Percentiles rank a stretch among this genome's conserved stretches.
phyloP scores from a whole-genome alignment of 2,888 invertebrate species.

The Pollenia amentaria region DNA sequence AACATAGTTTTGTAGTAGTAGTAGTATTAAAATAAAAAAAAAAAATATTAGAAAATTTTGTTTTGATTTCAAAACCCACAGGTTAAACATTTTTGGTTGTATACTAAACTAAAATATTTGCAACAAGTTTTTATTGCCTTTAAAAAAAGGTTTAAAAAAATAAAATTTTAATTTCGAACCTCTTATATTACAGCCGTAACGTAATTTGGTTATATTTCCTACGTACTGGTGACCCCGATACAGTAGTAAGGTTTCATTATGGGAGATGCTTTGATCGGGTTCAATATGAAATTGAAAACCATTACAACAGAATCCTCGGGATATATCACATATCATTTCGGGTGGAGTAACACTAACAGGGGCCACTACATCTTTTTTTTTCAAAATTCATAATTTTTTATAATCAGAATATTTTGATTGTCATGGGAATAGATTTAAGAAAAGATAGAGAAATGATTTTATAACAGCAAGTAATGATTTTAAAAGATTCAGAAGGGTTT shows the following conservation, averaged over 20 bases:
- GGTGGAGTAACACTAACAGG: conserved; percentile 78
- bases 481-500: conserved; percentile 5
- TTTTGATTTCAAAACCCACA: conserved; percentile 56
- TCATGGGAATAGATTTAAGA: conserved; percentile 43
- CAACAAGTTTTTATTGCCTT: conserved; percentile 41
- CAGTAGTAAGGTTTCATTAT: conserved; percentile 80
- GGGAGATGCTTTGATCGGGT: conserved; percentile 81
- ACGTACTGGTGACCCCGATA: conserved; percentile 80
- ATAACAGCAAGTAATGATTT: conserved; percentile 15
- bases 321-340: conserved; percentile 77
- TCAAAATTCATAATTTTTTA: conserved; percentile 74
- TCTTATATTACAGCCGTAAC: conserved; percentile 79
- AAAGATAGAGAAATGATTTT: conserved; percentile 13
- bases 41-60: conserved; percentile 42
- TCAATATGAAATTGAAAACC: conserved; percentile 80
- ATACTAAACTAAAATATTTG: conserved; percentile 61
- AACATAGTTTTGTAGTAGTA: conserved; percentile 72
- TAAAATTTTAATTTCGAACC: conserved; percentile 69
- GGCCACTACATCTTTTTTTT: conserved; percentile 47
- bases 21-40: conserved; percentile 36
- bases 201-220: conserved; percentile 82
- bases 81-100: conserved; percentile 65
- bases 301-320: conserved; percentile 80
- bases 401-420: conserved; percentile 25
- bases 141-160: conserved; percentile 37